These are phyloP conservation scores for Hyles euphorbiae DNA, from an alignment of 1,140 invertebrate genomes.

Conservation along the genomic window DNA sequence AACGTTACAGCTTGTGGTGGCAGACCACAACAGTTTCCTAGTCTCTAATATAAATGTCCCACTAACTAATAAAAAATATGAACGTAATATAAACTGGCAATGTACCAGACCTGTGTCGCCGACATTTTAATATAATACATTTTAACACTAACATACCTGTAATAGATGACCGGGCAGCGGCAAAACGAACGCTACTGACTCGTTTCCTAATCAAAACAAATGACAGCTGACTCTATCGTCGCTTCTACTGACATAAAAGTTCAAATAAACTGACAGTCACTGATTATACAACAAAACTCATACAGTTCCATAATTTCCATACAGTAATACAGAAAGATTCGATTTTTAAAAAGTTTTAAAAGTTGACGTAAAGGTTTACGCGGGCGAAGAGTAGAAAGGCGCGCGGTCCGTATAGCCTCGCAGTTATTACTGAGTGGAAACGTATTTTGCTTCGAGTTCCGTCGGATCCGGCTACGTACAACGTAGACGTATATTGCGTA, in stretches of 20 bases:
- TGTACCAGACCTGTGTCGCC: no score
- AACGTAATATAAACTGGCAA: no score
- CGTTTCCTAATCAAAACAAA: slow-evolving; percentile 31
- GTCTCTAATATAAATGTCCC: neutral
- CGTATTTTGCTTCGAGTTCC: slow-evolving; percentile 34
- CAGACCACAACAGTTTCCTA: slow-evolving; percentile 11
- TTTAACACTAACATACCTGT: slow-evolving; percentile 22
- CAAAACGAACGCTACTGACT: slow-evolving; percentile 10
- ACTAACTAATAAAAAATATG: neutral
- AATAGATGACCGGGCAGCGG: slow-evolving; percentile 16
- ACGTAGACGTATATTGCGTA: slow-evolving; percentile 21
- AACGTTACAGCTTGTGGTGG: slow-evolving; percentile 4
- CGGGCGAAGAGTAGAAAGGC: slow-evolving; percentile 38
- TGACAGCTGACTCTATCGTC: slow-evolving; percentile 15
- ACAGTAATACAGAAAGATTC: neutral
- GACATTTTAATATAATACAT: neutral
- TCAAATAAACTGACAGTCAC: slow-evolving; percentile 5
- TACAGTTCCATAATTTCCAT: no score
- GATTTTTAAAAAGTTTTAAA: slow-evolving; percentile 46
- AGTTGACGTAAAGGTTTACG: slow-evolving; percentile 62
- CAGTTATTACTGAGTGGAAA: slow-evolving; percentile 50
- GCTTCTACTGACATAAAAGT: slow-evolving; percentile 10
- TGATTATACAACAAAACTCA: no score
- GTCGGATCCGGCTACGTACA: slow-evolving; percentile 18
- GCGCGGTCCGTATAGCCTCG: slow-evolving; percentile 53